These are phyloP conservation scores for Andrena camellia DNA, from an alignment of 2,888 invertebrate species.

Conservation along the genomic window DNA sequence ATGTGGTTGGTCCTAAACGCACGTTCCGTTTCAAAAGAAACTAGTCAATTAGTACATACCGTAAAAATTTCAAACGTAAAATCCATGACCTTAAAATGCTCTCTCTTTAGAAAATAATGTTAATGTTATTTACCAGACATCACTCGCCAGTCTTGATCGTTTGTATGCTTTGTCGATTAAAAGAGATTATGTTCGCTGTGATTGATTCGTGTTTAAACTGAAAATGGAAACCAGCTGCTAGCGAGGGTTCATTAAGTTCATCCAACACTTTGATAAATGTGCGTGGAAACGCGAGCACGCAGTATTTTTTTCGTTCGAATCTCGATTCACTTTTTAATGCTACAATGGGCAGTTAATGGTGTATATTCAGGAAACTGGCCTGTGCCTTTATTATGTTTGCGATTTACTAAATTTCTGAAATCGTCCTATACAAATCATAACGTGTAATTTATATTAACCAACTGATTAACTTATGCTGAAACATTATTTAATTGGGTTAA, in stretches of 20 bases:
- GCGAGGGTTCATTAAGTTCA: background rate
- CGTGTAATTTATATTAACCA: background rate
- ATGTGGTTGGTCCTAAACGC: too few relatives aligned
- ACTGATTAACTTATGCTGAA: too few relatives aligned
- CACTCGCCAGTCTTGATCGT: background rate
- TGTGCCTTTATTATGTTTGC: too few relatives aligned
- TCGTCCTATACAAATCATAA: background rate
- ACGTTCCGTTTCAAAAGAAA: too few relatives aligned
- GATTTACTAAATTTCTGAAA: background rate
- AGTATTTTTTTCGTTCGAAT: background rate
- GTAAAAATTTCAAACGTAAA: too few relatives aligned
- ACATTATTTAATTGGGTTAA: background rate
- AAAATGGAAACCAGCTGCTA: background rate
- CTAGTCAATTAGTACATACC: too few relatives aligned
- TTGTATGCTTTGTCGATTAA: background rate
- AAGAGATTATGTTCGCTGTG: background rate
- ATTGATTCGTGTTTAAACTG: background rate
- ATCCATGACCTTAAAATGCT: too few relatives aligned
- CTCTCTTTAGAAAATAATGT: too few relatives aligned
- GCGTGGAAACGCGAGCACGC: background rate
- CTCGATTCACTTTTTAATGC: background rate
- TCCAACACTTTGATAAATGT: background rate
- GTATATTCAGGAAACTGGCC: background rate
- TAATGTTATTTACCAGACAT: too few relatives aligned
- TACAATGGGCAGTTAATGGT: background rate